Evolutionary conservation across 2,797 vertebrate genomes (phyloP), one percentile per base, ranked within the genome.

Genomic region (Amazona finschi): DNA sequence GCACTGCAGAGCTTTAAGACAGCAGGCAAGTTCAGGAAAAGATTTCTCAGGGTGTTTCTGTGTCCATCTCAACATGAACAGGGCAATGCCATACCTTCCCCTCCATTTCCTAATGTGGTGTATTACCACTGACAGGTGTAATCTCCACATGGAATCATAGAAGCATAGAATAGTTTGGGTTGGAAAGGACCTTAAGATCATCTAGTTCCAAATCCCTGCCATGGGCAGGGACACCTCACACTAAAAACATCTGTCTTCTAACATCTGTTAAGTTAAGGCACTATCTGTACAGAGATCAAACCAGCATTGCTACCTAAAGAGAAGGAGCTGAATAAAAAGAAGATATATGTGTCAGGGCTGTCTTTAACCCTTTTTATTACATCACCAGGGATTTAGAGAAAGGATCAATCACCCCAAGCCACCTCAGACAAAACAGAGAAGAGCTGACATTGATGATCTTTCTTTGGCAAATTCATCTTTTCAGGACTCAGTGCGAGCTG

Each of bases 401-500:
- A 58, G 28, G 15, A 44, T 43, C 28, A 66, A 22, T 58, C 72
- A 57, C 9, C 12, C 19, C 46, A 38, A 6, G 13, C 55, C 12
- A 49, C 18, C 12, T 58, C 43, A 83, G 36, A 38, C 12, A 38
- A 49, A 64, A n/a, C 47, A 64, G n/a, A 91, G 18, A 15, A 69
- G 14, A 39, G n/a, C 3, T 31, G 78, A 52, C 27, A 43, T 5
- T n/a, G 46, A 18, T 33, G 28, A 58, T 28, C 0, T 0, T 60
- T 77, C 43, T 74, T 43, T 80, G 21, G 47, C 65, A 89, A 50
- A 55, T 61, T 89, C 72, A 46, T 77, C 61, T 91, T 91, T 88
- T 80, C 71, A 82, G 24, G 90, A 70, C 39, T 94, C 49, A 65
- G n/a, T 80, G 77, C 52, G 66, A 96, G 50, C 66, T 89, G 71